A percentile compares a stretch with the other conserved stretches of the same genome.
These are phyloP conservation scores for Trinorchestia longiramus DNA, from an alignment of 1,140 invertebrate species.

Conservation along the genomic window DNA sequence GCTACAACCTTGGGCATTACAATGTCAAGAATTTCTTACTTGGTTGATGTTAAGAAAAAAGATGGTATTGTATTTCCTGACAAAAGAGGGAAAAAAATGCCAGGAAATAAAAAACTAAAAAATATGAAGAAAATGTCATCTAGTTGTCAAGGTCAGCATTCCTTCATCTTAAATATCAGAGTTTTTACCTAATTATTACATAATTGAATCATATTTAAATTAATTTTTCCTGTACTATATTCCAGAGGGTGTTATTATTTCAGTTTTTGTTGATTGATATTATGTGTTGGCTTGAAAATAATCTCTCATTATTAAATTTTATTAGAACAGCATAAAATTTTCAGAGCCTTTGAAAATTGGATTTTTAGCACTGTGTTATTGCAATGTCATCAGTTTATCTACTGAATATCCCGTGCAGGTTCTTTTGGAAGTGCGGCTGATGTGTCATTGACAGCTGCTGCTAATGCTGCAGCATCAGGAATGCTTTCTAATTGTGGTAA, in stretches of 20 bases:
- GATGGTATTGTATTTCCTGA: constrained; percentile 45
- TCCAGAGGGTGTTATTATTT: neutral
- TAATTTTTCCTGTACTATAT: neutral
- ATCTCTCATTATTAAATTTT: neutral
- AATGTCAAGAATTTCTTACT: constrained; percentile 41
- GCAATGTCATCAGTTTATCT: neutral
- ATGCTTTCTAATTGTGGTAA: neutral
- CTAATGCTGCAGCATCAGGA: neutral
- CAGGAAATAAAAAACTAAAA: constrained; percentile 28
- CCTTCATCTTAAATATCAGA: neutral
- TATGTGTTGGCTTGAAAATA: neutral
- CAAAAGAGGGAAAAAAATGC: constrained; percentile 32
- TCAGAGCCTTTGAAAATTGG: neutral
- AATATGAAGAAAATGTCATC: constrained; percentile 23
- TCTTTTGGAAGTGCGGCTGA: neutral
- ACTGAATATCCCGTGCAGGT: neutral
- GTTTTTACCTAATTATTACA: neutral
- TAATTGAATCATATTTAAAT: neutral
- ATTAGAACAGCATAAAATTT: neutral
- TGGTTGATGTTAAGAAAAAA: constrained; percentile 23
- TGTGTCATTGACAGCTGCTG: neutral
- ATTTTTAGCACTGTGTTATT: neutral
- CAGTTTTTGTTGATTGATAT: neutral
- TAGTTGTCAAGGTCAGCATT: neutral
- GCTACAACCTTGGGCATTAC: constrained; percentile 32